Evolutionary conservation across 37 sponge, comb jelly and placozoan genomes (phyloP).

Genomic region (Spongilla lacustris): DNA sequence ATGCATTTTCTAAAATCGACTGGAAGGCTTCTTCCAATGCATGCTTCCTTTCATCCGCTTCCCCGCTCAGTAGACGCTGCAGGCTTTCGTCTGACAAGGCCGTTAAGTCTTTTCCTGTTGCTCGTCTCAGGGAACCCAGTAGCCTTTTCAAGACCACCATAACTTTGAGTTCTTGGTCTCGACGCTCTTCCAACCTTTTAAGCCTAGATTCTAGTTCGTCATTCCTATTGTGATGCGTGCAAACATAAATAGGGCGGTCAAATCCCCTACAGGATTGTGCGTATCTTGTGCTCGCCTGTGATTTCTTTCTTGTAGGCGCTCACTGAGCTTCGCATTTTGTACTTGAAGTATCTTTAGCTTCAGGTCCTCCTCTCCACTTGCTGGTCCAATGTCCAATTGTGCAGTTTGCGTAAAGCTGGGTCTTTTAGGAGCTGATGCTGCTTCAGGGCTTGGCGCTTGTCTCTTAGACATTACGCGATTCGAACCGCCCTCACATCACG

Average conservation of each 20-base stretch:
- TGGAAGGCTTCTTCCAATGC: neutral
- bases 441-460: neutral
- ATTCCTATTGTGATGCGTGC: neutral
- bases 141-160: conserved; percentile 21
- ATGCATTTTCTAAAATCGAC: neutral
- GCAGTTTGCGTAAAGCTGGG: neutral
- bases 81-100: neutral
- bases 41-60: neutral
- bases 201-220: conserved; percentile 27
- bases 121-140: conserved; percentile 3
- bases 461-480: neutral
- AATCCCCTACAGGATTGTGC: neutral
- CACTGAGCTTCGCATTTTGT: conserved; percentile 65
- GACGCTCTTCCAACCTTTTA: conserved; percentile 15
- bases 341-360: conserved; percentile 65
- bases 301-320: conserved; percentile 65
- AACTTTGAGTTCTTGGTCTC: conserved; percentile 18
- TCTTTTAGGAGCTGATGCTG: neutral
- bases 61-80: neutral
- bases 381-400: conserved; percentile 49
- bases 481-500: neutral
- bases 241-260: neutral
- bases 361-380: conserved; percentile 73
- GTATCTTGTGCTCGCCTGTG: conserved; percentile 11
- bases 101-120: neutral